These are phyloP conservation scores for Parus major DNA, from an alignment of 2,113 vertebrate genomes.

Conservation along the genomic window DNA sequence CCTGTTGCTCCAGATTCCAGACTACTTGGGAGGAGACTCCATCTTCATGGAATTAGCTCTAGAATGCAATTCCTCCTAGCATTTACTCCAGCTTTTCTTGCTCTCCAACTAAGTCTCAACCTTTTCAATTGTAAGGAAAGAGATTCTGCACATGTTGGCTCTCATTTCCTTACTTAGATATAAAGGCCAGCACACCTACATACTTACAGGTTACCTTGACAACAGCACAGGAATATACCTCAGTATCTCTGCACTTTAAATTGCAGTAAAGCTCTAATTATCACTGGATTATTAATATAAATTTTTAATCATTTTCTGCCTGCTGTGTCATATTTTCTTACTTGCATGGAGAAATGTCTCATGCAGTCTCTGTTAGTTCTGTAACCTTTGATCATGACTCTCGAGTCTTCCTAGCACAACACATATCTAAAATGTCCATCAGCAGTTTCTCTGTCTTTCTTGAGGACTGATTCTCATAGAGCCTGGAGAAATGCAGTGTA, in stretches of 20 bases:
- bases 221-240: background rate
- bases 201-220: slow-evolving; percentile 8
- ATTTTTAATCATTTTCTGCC: background rate
- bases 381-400: background rate
- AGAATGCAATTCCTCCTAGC: background rate
- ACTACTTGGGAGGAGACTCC: background rate
- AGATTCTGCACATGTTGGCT: background rate
- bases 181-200: background rate
- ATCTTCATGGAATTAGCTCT: background rate
- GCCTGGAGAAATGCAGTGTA: background rate
- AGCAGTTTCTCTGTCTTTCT: background rate
- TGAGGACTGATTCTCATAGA: background rate
- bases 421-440: background rate
- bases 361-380: background rate
- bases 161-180: background rate
- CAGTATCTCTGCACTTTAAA: background rate
- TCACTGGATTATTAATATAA: background rate
- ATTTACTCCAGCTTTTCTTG: background rate
- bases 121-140: background rate
- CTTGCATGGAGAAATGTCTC: background rate
- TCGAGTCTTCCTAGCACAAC: background rate
- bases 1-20: background rate
- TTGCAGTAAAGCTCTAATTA: background rate
- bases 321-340: background rate
- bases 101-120: background rate